Evolutionary conservation across 2,113 vertebrate genomes (phyloP).

Genomic region (Thalassarche chlororhynchos): DNA sequence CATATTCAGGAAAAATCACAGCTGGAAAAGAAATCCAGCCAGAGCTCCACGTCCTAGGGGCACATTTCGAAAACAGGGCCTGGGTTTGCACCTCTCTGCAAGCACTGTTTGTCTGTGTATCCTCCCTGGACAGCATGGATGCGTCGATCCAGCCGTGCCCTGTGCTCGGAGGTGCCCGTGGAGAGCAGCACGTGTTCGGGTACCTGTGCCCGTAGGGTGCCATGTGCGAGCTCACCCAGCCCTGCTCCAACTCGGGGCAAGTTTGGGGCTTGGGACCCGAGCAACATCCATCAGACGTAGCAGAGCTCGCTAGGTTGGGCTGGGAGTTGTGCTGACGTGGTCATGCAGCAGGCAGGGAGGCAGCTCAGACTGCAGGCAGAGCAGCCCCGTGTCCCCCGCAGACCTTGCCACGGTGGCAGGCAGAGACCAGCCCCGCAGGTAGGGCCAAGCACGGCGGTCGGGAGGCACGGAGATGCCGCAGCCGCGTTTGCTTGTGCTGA

Average conservation of each 20-base stretch:
- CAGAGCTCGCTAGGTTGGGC: neutral
- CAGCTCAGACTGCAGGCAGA: neutral
- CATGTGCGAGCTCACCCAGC: neutral
- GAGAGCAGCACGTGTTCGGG: rapidly evolving
- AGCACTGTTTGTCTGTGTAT: rapidly evolving
- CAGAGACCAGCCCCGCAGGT: neutral
- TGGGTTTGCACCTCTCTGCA: neutral
- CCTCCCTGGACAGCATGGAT: neutral
- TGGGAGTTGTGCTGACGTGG: neutral
- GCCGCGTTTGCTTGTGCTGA: neutral
- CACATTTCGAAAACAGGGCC: neutral
- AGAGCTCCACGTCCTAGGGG: rapidly evolving
- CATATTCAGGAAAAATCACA: neutral
- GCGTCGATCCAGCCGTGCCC: rapidly evolving
- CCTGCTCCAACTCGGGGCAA: neutral
- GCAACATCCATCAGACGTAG: neutral
- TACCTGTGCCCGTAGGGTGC: rapidly evolving
- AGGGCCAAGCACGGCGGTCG: neutral
- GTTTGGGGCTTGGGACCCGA: neutral
- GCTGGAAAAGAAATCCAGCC: neutral
- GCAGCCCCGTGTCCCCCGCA: neutral
- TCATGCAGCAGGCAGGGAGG: neutral
- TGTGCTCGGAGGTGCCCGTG: rapidly evolving
- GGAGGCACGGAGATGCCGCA: neutral
- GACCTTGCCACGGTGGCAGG: neutral